Evolutionary conservation across 2,888 invertebrate genomes (phyloP).

Genomic region (Eledona agricola): DNA sequence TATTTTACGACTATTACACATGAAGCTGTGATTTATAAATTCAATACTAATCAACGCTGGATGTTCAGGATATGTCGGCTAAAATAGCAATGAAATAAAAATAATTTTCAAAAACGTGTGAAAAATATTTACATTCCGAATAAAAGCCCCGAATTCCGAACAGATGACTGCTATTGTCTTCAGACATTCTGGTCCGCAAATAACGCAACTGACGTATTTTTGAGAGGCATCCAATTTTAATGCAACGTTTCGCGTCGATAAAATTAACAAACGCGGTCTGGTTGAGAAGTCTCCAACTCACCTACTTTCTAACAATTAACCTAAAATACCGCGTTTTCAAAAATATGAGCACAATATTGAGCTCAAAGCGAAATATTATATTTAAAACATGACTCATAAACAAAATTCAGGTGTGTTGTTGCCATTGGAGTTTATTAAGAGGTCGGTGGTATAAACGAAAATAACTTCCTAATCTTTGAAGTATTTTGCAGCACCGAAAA

Average conservation of each 20-base stretch:
- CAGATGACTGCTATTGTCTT: constrained; percentile 22
- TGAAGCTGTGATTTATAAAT: too few species aligned
- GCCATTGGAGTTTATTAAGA: constrained; percentile 2
- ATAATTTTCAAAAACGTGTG: too few species aligned
- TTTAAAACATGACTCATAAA: constrained; percentile 8
- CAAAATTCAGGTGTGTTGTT: constrained; percentile 4
- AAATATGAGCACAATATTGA: too few species aligned
- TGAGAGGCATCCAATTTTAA: constrained; percentile 13
- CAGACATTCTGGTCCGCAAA: constrained; percentile 9
- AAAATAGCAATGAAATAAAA: too few species aligned
- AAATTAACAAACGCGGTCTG: constrained; percentile 18
- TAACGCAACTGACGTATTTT: constrained; percentile 8
- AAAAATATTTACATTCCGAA: constrained; percentile 12
- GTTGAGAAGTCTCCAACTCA: background rate
- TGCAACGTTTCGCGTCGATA: constrained; percentile 12
- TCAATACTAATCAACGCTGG: too few species aligned
- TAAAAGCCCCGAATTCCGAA: constrained; percentile 15
- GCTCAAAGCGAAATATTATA: too few species aligned
- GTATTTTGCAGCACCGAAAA: too few species aligned
- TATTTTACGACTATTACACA: too few species aligned
- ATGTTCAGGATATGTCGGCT: too few species aligned
- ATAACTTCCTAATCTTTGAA: constrained; percentile 2
- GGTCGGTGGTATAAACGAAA: constrained; percentile 4
- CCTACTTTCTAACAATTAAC: too few species aligned
- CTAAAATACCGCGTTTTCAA: too few species aligned